Percentiles rank a stretch among this genome's conserved stretches.
phyloP scores from a whole-genome alignment of 2,797 vertebrate species.

The Avahi laniger region DNA sequence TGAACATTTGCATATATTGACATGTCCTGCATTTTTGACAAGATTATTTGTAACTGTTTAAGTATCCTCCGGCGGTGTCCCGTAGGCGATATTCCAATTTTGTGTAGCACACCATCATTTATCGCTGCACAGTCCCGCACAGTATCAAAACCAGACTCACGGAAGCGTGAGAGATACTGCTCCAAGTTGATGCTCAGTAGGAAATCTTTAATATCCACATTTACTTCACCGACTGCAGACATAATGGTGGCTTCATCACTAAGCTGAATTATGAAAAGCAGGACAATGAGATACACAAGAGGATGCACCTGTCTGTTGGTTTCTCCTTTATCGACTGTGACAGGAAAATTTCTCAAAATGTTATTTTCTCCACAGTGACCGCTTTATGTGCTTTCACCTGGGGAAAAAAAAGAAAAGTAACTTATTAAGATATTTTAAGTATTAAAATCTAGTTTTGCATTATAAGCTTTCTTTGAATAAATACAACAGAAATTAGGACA shows the following conservation, averaged over 20 bases:
- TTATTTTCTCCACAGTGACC: neutral
- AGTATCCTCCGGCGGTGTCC: constrained; percentile 95
- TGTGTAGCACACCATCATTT: constrained; percentile 87
- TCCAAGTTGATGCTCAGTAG: constrained; percentile 90
- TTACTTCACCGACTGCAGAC: constrained; percentile 83
- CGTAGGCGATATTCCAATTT: constrained; percentile 91
- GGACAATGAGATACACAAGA: neutral
- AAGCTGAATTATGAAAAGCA: constrained; percentile 46
- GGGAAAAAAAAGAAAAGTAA: neutral
- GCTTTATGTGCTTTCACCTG: constrained; percentile 31
- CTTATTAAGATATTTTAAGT: neutral
- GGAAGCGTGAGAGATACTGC: constrained; percentile 89
- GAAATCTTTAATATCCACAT: constrained; percentile 88
- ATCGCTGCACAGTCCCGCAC: constrained; percentile 89
- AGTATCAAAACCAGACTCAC: constrained; percentile 85
- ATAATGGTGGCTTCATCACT: constrained; percentile 85
- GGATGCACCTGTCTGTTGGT: neutral
- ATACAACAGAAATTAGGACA: neutral
- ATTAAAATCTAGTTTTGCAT: neutral
- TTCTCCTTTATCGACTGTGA: neutral
- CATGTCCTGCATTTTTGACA: constrained; percentile 75
- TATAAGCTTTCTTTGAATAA: neutral
- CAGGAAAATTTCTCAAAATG: constrained; percentile 17
- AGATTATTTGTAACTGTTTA: constrained; percentile 87
- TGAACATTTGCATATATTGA: constrained; percentile 63